Conservation (phyloP, 2,888 invertebrate genomes). For the Drosophila kanekoi region DNA sequence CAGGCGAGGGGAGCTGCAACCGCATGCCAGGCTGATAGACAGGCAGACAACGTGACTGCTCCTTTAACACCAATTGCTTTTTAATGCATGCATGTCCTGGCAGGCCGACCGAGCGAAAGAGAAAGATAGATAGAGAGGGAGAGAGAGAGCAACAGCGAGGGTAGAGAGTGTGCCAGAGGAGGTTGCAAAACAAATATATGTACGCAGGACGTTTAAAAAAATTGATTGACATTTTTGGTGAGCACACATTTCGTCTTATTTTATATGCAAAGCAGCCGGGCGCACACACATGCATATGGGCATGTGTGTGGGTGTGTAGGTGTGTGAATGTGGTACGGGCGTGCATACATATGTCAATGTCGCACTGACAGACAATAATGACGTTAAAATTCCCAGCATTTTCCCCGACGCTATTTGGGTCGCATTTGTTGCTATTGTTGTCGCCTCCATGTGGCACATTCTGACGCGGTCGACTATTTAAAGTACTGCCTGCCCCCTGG, state of each 20-base stretch:
- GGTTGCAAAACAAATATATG: constrained; percentile 51
- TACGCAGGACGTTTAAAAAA: constrained; percentile 64
- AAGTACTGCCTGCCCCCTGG: not conserved
- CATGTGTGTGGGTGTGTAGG: not conserved
- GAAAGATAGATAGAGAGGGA: not conserved
- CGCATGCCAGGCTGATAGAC: constrained; percentile 71
- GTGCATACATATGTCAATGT: constrained; percentile 75
- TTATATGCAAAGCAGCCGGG: constrained; percentile 71
- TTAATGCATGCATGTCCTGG: constrained; percentile 76
- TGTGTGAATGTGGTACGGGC: constrained; percentile 10
- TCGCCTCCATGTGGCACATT: constrained; percentile 12
- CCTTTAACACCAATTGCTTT: constrained; percentile 81
- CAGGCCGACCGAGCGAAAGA: constrained; percentile 12
- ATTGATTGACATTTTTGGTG: constrained; percentile 81
- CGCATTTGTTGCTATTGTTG: constrained; percentile 31
- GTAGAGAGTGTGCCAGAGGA: constrained; percentile 5
- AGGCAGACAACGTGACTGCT: constrained; percentile 78
- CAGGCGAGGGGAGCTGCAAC: constrained; percentile 10
- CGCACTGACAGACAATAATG: constrained; percentile 82
- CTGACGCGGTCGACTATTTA: constrained; percentile 16
- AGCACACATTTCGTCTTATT: constrained; percentile 76
- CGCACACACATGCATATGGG: constrained; percentile 15
- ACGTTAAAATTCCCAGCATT: constrained; percentile 80
- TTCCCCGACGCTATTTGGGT: constrained; percentile 59
- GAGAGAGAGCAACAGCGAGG: not conserved